These are phyloP conservation scores for Pelobates cultripes DNA, from an alignment of 2,797 vertebrate species.

Conservation along the genomic window DNA sequence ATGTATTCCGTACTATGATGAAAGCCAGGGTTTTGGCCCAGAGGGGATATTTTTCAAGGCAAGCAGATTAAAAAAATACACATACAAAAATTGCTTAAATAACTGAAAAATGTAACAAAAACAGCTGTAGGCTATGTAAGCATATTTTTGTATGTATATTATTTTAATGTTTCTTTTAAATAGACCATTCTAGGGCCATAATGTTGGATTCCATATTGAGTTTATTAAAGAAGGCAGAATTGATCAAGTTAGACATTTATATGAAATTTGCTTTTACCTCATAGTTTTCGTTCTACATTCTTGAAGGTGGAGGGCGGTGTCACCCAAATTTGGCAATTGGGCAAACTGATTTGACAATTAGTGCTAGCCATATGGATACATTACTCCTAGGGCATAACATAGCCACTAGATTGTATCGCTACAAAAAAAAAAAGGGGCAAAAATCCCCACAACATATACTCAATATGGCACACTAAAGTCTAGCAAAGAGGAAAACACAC, in stretches of 20 bases:
- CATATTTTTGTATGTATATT: conserved; percentile 24
- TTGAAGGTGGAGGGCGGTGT: too few relatives aligned
- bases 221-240: background rate
- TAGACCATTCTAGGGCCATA: background rate
- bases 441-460: too few relatives aligned
- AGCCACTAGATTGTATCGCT: too few relatives aligned
- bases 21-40: conserved; percentile 14
- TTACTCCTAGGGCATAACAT: too few relatives aligned
- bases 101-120: conserved; percentile 29
- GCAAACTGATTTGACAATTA: too few relatives aligned
- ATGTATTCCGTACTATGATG: conserved; percentile 23
- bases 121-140: conserved; percentile 2
- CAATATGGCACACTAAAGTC: too few relatives aligned
- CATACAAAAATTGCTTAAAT: conserved; percentile 23
- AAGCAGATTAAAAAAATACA: conserved; percentile 22
- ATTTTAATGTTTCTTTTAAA: conserved; percentile 18
- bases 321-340: too few relatives aligned
- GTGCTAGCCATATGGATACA: too few relatives aligned
- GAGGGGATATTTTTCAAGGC: conserved; percentile 2
- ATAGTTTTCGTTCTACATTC: too few relatives aligned
- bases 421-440: too few relatives aligned
- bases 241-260: background rate
- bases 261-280: background rate
- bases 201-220: background rate
- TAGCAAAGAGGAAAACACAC: too few relatives aligned